Percentiles rank a stretch among this genome's conserved stretches.
These are phyloP conservation scores for Caranx melampygus DNA, from an alignment of 2,113 vertebrate species.

Conservation along the genomic window DNA sequence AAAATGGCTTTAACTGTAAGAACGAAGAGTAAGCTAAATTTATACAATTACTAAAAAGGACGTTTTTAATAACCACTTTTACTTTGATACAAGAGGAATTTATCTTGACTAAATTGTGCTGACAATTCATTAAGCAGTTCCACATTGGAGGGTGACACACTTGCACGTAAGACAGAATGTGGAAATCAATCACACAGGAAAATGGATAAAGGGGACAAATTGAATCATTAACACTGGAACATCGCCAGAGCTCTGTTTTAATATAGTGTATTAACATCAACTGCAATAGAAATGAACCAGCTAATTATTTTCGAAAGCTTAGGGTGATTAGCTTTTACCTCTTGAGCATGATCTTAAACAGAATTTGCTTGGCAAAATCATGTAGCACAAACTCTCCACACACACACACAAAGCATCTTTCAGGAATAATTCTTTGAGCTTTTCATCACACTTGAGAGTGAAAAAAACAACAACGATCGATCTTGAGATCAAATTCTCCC, in stretches of 20 bases:
- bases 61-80: background rate
- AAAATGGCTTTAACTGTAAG: background rate
- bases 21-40: background rate
- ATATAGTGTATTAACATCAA: background rate
- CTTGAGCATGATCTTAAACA: background rate
- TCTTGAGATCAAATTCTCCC: no score
- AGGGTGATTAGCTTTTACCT: background rate
- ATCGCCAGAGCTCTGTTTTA: background rate
- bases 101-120: slow-evolving; percentile 1
- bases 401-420: background rate
- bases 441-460: no score
- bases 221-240: background rate
- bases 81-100: background rate
- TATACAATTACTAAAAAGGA: slow-evolving; percentile 1
- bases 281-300: background rate
- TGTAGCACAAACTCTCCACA: background rate
- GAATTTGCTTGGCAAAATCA: background rate
- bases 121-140: background rate
- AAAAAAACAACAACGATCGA: no score
- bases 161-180: background rate
- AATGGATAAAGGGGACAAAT: background rate
- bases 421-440: background rate
- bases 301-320: background rate
- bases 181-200: background rate
- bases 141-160: background rate